Base-by-base conservation (phyloP, 2,888 invertebrate species). In the Drosophila acutilabella region DNA sequence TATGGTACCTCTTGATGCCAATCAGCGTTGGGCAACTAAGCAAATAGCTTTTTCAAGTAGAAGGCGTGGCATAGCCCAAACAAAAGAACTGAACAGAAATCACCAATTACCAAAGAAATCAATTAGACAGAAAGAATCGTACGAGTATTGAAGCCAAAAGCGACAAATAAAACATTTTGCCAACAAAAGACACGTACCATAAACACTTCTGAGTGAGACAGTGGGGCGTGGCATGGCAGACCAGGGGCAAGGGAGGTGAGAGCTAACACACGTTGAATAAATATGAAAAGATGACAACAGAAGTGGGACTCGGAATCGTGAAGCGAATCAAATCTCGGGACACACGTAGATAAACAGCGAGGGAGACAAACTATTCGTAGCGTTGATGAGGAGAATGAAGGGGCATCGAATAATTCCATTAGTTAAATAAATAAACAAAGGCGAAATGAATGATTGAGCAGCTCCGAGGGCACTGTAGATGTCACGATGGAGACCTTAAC, bases 391-490 rank as follows among this genome's bases (percentile, higher is more conserved):
- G 20, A 14, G 5, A 30, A 6, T 10, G 16, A 11, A 13, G 50
- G 30, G 44, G 56, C 59, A 79, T 69, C 81, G 85, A 85, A 85
- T 90, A 90, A 89, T 90, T 89, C 89, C 90, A 90, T 90, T 90
- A 90, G 90, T 78, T 83, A 82, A 86, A 89, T 90, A 90, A 90
- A 90, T 90, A 90, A 89, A 88, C 81, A 81, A 83, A 75, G 81
- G 74, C 74, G 64, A 74, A 87, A 83, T 89, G 74, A 87, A 82
- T 82, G 86, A 88, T 82, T 86, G 81, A 83, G 79, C 64, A 80
- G 78, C 60, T 40, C 11, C 45, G 40, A 56, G 48, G 18, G 14
- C 36, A 30, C 30, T 13, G 42, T 45, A 26, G 54, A 10, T 10
- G 42, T 26, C 45, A 54, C 50, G 6, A 41, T 42, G 71, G 61